Evolutionary conservation across 1,140 invertebrate species (phyloP).

Genomic region (Phthorimaea operculella): DNA sequence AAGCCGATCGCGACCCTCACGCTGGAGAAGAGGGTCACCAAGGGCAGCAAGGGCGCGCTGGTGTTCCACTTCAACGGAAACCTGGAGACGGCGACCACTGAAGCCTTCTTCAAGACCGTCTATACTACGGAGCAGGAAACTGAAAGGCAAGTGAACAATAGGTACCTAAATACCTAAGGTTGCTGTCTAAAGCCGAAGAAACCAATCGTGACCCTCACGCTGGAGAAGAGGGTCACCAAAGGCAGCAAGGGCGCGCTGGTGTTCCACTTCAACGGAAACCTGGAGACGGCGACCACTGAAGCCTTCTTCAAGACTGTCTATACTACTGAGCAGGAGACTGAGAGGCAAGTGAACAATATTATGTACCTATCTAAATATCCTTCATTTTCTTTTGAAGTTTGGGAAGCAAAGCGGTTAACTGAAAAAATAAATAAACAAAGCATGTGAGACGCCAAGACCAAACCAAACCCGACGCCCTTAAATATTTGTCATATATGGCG

Average conservation of each 20-base stretch:
- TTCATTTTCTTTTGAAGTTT: no score
- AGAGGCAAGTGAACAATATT: no score
- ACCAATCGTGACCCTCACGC: conserved; percentile 65
- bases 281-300: conserved; percentile 69
- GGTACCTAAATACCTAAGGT: no score
- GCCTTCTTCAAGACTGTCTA: conserved; percentile 74
- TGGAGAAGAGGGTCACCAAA: conserved; percentile 67
- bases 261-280: conserved; percentile 70
- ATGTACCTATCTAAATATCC: no score
- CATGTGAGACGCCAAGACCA: no score
- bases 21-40: conserved; percentile 67
- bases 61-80: conserved; percentile 71
- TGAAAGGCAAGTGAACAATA: conserved; percentile 53
- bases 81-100: conserved; percentile 68
- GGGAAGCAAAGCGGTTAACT: no score
- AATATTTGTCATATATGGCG: no score
- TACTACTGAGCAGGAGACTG: conserved; percentile 58
- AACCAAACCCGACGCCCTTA: no score
- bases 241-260: conserved; percentile 58
- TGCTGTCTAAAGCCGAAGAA: conserved; percentile 63
- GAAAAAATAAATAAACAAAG: no score
- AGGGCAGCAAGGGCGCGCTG: conserved; percentile 65
- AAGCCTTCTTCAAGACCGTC: conserved; percentile 72
- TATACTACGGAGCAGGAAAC: conserved; percentile 67
- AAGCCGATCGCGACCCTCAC: conserved; percentile 68